A percentile compares a stretch with the other conserved stretches of the same genome.
These are phyloP conservation scores for Callospermophilus lateralis DNA, from an alignment of 2,113 vertebrate genomes.

Conservation along the genomic window DNA sequence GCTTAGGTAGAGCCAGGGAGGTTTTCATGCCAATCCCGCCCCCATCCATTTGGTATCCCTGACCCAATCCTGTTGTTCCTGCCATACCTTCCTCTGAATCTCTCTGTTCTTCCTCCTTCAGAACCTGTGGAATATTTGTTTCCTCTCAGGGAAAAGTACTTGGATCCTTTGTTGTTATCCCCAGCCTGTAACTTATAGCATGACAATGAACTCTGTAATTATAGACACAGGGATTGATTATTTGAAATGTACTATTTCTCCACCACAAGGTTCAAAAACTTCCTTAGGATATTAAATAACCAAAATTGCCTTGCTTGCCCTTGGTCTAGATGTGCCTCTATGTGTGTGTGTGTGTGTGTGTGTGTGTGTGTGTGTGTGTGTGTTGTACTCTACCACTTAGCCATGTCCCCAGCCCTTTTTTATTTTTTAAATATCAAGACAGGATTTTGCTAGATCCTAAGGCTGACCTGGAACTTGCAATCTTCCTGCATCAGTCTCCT, in stretches of 20 bases:
- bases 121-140: neutral
- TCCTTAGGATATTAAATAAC: neutral
- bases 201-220: neutral
- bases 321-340: neutral
- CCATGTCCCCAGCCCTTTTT: no score
- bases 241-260: slow-evolving; percentile 4
- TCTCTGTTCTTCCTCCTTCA: neutral
- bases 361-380: no score
- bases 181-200: neutral
- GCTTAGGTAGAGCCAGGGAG: neutral
- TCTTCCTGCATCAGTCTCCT: no score
- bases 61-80: neutral
- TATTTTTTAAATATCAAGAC: no score
- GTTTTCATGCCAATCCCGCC: neutral
- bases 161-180: neutral
- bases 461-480: no score
- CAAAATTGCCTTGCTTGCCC: neutral
- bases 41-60: neutral
- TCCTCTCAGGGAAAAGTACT: neutral
- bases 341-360: neutral
- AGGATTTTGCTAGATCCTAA: no score
- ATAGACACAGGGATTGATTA: neutral
- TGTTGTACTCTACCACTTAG: no score
- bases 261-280: slow-evolving; percentile 28
- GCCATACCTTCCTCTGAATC: neutral